Conservation (phyloP, 2,888 invertebrate genomes). For the Subacronicta megacephala region DNA sequence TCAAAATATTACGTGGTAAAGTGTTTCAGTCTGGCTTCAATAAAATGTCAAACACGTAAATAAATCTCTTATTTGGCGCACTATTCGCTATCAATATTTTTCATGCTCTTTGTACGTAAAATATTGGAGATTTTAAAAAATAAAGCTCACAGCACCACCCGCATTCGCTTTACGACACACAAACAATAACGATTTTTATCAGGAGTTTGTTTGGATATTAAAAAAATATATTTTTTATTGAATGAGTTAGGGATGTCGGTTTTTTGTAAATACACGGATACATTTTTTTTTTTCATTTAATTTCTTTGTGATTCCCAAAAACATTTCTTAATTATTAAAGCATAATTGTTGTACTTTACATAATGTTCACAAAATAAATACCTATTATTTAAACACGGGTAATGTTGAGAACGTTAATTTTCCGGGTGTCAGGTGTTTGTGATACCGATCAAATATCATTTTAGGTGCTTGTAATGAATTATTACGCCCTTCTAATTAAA, state of each 20-base stretch:
- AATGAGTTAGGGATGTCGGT: slow-evolving; percentile 14
- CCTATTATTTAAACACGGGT: background rate
- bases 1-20: background rate
- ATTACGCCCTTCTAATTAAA: slow-evolving; percentile 53
- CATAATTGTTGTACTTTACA: too few relatives aligned
- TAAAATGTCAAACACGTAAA: slow-evolving; percentile 39
- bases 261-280: slow-evolving; percentile 1
- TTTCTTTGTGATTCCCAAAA: background rate
- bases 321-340: background rate
- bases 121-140: slow-evolving; percentile 60
- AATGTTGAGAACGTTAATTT: slow-evolving; percentile 13
- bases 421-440: slow-evolving; percentile 36
- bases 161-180: slow-evolving; percentile 64
- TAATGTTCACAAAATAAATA: background rate
- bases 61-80: slow-evolving; percentile 52
- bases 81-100: slow-evolving; percentile 62
- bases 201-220: slow-evolving; percentile 43
- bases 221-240: slow-evolving; percentile 36
- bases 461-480: slow-evolving; percentile 41
- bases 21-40: slow-evolving; percentile 27
- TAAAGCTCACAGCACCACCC: slow-evolving; percentile 52
- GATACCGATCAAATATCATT: slow-evolving; percentile 47
- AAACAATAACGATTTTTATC: slow-evolving; percentile 63
- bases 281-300: background rate
- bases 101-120: slow-evolving; percentile 59